Conservation (phyloP, 2,888 invertebrate genomes). For the Dryocosmus kuriphilus region DNA sequence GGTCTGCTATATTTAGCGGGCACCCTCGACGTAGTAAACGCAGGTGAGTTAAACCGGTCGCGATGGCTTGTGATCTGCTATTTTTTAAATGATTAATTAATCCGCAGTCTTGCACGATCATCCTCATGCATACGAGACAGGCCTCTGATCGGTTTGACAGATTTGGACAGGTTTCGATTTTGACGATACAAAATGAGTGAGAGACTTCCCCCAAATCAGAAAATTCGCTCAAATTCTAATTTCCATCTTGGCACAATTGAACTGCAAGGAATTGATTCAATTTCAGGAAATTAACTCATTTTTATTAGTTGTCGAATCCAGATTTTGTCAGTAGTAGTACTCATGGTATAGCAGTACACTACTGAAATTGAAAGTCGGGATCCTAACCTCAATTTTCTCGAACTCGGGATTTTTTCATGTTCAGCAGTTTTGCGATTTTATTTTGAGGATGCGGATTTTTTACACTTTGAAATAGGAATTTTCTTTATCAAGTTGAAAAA, state of each 20-base stretch:
- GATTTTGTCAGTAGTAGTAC: neutral
- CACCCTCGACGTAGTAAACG: conserved; percentile 71
- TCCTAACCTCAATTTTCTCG: conserved; percentile 25
- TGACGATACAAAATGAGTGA: neutral
- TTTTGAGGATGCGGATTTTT: neutral
- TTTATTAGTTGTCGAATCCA: neutral
- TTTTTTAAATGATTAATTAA: conserved; percentile 8
- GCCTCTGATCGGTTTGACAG: conserved; percentile 13
- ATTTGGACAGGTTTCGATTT: conserved; percentile 17
- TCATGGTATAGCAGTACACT: neutral
- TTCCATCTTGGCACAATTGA: neutral
- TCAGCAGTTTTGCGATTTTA: neutral
- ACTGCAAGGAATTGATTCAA: neutral
- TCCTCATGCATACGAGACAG: conserved; percentile 10
- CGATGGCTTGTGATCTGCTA: conserved; percentile 11
- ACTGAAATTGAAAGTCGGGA: neutral
- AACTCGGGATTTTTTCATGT: neutral
- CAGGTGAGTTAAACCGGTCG: conserved; percentile 68
- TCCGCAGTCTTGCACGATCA: conserved; percentile 28
- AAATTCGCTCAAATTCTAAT: neutral
- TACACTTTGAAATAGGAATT: neutral
- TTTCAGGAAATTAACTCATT: neutral
- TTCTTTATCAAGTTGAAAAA: neutral
- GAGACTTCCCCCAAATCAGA: neutral
- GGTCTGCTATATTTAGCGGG: conserved; percentile 75